Base-by-base conservation (phyloP, 2,888 invertebrate genomes). In the Pecten maximus region DNA sequence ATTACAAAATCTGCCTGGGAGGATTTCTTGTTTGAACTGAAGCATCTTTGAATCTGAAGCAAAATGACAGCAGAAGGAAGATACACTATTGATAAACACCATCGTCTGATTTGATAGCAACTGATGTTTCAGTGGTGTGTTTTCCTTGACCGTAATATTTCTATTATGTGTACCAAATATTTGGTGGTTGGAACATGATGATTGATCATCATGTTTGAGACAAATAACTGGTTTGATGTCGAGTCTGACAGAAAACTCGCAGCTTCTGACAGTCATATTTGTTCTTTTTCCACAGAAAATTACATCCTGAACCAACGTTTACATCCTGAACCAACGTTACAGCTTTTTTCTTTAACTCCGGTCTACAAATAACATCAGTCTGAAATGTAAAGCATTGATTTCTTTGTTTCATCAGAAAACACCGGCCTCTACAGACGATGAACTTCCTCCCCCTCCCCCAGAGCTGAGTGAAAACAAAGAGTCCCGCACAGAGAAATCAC, bases 371-470 rank as follows among this genome's bases (percentile, higher is more conserved):
- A 74, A 74, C 74, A 28, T 35, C 74, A 35, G 23, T 23, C 74
- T 74, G 10, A 74, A 28, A 74, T 44, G 44, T 44, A 12, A 44
- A 44, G 12, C 44, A 44, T 40, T 87, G 15, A 35, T 16, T 88
- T 74, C 23, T n/a, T 39, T 90, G 50, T 44, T 86, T 88, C 48
- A 48, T 19, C 91, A 94, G 93, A 93, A 93, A 88, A 91, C 92
- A 88, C 91, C 92, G n/a, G 92, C 93, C 23, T 91, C 94, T 35
- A 91, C 93, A 60, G 96, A 96, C 88, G 96, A 96, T 50, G 96
- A 96, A 60, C 92, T 95, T 28, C 96, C 96, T 39, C 96, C 95
- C 35, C 96, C 96, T 40, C 95, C 95, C 16, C 95, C 95, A 88
- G 95, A 95, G 89, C 91, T 95, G 87, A 93, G 94, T 39, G 94